Percentiles rank a stretch among this genome's conserved stretches.
Evolutionary conservation across 2,113 vertebrate genomes (phyloP).

Genomic region (Maccullochella peelii): DNA sequence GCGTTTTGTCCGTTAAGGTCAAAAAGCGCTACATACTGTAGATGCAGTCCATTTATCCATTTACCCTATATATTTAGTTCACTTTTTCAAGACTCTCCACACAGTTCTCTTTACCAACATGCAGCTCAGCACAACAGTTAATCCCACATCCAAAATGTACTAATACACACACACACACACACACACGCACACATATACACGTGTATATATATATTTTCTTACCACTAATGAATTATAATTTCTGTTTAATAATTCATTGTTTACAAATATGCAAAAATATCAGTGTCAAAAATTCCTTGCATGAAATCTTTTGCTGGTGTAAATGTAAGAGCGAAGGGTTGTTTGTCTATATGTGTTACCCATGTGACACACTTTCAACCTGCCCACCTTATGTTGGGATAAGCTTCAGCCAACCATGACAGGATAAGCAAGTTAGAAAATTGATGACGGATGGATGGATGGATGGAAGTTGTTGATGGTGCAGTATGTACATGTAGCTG

Average conservation of each 20-base stretch:
- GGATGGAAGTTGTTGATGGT: background rate
- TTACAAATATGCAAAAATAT: too few species aligned
- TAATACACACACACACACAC: too few species aligned
- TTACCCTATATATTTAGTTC: too few species aligned
- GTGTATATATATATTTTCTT: too few species aligned
- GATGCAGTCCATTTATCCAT: too few species aligned
- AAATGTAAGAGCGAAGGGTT: background rate
- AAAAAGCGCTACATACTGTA: too few species aligned
- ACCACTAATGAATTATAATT: background rate
- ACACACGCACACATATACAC: background rate
- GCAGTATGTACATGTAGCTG: background rate
- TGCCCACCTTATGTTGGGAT: background rate
- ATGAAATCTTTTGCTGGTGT: too few species aligned
- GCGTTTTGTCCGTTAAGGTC: too few species aligned
- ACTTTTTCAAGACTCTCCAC: too few species aligned
- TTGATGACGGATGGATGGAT: background rate
- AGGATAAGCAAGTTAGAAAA: background rate
- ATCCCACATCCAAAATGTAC: background rate
- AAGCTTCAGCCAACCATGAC: background rate
- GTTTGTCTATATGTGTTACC: background rate
- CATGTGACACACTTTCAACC: background rate
- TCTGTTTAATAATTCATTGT: background rate
- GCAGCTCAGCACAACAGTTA: background rate
- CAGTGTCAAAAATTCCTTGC: background rate
- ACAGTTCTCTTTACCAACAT: background rate